phyloP scores from a whole-genome alignment of 2,888 invertebrate genomes.

The Scaptomyza reducta region DNA sequence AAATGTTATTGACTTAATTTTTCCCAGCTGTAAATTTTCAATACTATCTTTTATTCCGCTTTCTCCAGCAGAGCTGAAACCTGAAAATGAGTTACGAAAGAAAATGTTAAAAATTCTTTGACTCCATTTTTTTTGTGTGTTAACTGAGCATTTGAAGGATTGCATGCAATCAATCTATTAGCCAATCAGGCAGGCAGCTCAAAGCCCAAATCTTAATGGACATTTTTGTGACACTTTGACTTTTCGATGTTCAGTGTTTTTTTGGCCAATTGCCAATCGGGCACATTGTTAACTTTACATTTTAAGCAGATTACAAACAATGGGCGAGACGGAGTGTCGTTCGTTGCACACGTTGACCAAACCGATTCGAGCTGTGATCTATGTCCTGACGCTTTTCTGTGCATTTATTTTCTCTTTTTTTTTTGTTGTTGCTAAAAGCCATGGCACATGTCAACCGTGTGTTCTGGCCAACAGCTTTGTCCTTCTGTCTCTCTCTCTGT shows the following conservation, averaged over 20 bases:
- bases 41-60: too few relatives aligned
- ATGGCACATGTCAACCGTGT: slow-evolving; percentile 49
- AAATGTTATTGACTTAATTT: too few relatives aligned
- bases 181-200: slow-evolving; percentile 5
- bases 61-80: too few relatives aligned
- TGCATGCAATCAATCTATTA: slow-evolving; percentile 18
- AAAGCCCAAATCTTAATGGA: slow-evolving; percentile 32
- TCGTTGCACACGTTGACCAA: slow-evolving; percentile 11
- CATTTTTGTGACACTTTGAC: slow-evolving; percentile 37
- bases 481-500: neutral
- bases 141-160: neutral
- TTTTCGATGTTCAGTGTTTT: slow-evolving; percentile 16
- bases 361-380: slow-evolving; percentile 21
- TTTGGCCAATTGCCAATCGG: slow-evolving; percentile 61
- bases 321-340: slow-evolving; percentile 12
- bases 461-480: slow-evolving; percentile 30
- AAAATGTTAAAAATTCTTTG: too few relatives aligned
- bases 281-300: slow-evolving; percentile 76
- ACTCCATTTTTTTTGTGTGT: neutral
- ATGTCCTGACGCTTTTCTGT: slow-evolving; percentile 21
- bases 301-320: slow-evolving; percentile 78
- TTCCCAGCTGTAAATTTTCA: too few relatives aligned
- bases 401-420: neutral
- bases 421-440: slow-evolving; percentile 10
- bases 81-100: too few relatives aligned